Evolutionary conservation across 2,888 invertebrate genomes (phyloP).

Genomic region (Lutraria lutraria): DNA sequence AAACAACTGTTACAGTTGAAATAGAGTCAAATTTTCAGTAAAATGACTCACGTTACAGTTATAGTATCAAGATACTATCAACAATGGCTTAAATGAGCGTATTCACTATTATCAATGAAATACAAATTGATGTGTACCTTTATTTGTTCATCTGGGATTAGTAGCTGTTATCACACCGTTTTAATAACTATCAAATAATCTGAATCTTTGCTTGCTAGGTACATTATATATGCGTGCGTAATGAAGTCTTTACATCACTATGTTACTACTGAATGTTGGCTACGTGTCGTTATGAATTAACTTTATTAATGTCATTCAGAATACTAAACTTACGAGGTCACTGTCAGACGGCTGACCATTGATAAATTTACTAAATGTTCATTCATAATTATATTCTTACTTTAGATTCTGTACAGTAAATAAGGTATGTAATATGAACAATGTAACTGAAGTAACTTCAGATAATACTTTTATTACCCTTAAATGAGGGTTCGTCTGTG

Average conservation of each 20-base stretch:
- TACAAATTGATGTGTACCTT: not conserved
- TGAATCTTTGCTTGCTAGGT: constrained; percentile 5
- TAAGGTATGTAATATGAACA: too few relatives aligned
- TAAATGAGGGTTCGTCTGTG: too few relatives aligned
- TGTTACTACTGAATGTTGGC: not conserved
- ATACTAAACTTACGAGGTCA: not conserved
- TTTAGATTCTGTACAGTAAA: too few relatives aligned
- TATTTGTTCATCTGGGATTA: not conserved
- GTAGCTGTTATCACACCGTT: not conserved
- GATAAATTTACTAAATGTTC: not conserved
- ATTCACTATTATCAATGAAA: not conserved
- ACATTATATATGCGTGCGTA: not conserved
- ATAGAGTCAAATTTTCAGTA: too few relatives aligned
- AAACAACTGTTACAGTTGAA: too few relatives aligned
- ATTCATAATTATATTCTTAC: too few relatives aligned
- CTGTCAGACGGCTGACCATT: constrained; percentile 5
- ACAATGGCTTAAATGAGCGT: too few relatives aligned
- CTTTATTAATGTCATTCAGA: not conserved
- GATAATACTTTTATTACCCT: too few relatives aligned
- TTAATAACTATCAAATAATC: not conserved
- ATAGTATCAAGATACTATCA: too few relatives aligned
- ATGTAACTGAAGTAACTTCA: too few relatives aligned
- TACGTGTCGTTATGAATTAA: not conserved
- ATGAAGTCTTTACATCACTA: not conserved
- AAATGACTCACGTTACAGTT: too few relatives aligned